Base-by-base conservation (phyloP, 2,888 invertebrate species). In the Subacronicta megacephala region DNA sequence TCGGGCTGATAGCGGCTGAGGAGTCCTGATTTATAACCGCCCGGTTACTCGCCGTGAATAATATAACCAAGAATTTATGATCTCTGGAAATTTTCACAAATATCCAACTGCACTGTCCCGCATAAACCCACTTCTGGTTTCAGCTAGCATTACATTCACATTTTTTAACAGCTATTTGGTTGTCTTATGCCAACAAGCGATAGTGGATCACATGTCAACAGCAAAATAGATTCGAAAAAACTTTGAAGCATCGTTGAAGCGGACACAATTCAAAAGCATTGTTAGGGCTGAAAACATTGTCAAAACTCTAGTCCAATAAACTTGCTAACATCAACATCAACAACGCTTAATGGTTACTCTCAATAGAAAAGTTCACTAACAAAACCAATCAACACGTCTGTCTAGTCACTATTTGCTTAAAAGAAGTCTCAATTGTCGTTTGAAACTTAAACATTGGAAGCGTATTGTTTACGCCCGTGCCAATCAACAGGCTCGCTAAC, bases 401-500 rank as follows among this genome's bases (percentile, higher is more conserved):
- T 82, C 83, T 83, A 81, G 78, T 77, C 78, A 76, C 77, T 83
- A 77, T 84, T 84, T 84, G 70, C 78, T 75, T 84, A 88, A 89
- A 82, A 88, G 89, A 88, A 87, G 87, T 86, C 87, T 88, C 90
- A 83, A 93, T 92, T 92, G 92, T 92, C 90, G 87, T 86, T 84
- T 81, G 84, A 78, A 92, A 92, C 92, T 93, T 93, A 92, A 91
- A 93, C 92, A 92, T 88, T 85, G 84, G 80, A 81, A 77, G 75
- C 87, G 90, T 88, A 93, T 93, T 94, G 93, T 94, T 93, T 93
- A 93, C 93, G 89, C 79, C 84, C 86, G 83, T 87, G 91, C 91
- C 93, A 94, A 93, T 94, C 93, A 93, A 94, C 93, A 92, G 90
- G 86, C 88, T 87, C 89, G 92, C 92, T 91, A 93, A 93, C 93